Conservation (phyloP, 2,113 vertebrate genomes). For the Myotis brandtii region DNA sequence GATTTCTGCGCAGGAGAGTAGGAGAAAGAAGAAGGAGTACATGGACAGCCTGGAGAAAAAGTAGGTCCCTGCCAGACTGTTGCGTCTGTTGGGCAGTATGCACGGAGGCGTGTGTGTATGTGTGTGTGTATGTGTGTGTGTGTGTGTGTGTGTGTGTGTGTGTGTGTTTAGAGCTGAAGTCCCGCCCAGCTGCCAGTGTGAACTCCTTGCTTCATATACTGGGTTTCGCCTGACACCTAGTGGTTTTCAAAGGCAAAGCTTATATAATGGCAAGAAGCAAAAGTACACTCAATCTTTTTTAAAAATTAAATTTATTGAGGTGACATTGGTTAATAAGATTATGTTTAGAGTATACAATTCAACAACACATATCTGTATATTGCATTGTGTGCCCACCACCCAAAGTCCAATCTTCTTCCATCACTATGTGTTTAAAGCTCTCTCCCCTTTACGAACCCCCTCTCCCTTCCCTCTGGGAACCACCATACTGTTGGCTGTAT, state of each 20-base stretch:
- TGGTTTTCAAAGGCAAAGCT: constrained; percentile 58
- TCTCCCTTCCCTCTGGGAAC: neutral
- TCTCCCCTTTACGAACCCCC: neutral
- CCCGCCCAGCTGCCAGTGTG: neutral
- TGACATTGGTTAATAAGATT: neutral
- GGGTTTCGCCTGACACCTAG: constrained; percentile 84
- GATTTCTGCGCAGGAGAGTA: constrained; percentile 99
- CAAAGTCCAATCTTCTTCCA: neutral
- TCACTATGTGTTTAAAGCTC: neutral
- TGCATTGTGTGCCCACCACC: neutral
- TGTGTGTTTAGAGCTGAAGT: no score
- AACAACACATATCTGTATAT: neutral
- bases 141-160: no score
- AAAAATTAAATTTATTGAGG: neutral
- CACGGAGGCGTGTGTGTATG: no score
- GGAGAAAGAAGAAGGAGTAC: constrained; percentile 99
- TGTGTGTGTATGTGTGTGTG: no score
- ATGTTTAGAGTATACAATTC: neutral
- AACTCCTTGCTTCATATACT: neutral
- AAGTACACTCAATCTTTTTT: neutral
- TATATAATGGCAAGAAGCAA: neutral
- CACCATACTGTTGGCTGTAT: neutral
- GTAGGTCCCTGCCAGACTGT: constrained; percentile 85
- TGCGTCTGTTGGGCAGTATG: neutral
- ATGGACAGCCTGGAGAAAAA: constrained; percentile 99